phyloP scores from a whole-genome alignment of 2,888 invertebrate species.

The Dynastes hyllus region DNA sequence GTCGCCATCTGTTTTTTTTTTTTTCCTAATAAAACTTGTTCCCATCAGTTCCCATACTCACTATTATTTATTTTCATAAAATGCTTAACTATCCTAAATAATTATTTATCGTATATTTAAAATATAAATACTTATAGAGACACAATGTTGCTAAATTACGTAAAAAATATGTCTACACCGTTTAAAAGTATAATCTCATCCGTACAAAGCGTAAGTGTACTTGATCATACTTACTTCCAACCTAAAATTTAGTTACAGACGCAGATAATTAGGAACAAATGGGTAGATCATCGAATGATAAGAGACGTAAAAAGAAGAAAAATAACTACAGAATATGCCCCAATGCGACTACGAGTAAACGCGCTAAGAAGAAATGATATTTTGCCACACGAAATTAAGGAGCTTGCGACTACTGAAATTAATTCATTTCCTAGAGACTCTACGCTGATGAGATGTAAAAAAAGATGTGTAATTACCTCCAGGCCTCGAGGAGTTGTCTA shows the following conservation, averaged over 20 bases:
- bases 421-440: slow-evolving; percentile 84
- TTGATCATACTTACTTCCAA: not conserved
- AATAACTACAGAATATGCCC: slow-evolving; percentile 82
- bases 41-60: too few relatives aligned
- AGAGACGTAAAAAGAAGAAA: slow-evolving; percentile 89
- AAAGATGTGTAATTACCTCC: slow-evolving; percentile 92
- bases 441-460: slow-evolving; percentile 77
- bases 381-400: slow-evolving; percentile 86
- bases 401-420: slow-evolving; percentile 85
- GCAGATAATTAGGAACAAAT: slow-evolving; percentile 84
- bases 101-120: not conserved
- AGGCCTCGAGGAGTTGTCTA: slow-evolving; percentile 86
- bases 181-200: slow-evolving; percentile 21
- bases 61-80: too few relatives aligned
- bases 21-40: too few relatives aligned
- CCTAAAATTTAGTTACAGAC: slow-evolving; percentile 71
- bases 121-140: not conserved
- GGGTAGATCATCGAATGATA: slow-evolving; percentile 88
- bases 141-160: slow-evolving; percentile 7
- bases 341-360: slow-evolving; percentile 86
- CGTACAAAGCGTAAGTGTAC: slow-evolving; percentile 3
- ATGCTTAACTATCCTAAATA: too few relatives aligned
- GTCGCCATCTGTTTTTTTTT: too few relatives aligned
- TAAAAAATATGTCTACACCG: slow-evolving; percentile 22
- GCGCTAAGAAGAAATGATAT: slow-evolving; percentile 89